phyloP scores from a whole-genome alignment of 2,113 vertebrate species.

The Hemiscyllium ocellatum region DNA sequence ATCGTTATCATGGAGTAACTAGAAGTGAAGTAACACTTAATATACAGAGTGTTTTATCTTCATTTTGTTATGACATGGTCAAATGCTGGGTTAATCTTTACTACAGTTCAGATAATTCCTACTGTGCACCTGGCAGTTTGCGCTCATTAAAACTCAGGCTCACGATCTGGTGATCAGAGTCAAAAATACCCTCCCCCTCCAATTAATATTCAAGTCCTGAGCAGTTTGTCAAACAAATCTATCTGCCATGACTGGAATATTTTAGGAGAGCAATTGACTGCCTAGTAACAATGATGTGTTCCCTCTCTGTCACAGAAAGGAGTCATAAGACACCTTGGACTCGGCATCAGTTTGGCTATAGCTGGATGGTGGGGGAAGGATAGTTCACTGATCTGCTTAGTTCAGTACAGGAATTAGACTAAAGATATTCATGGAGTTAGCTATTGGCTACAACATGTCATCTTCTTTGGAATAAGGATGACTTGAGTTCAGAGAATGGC shows the following conservation, averaged over 20 bases:
- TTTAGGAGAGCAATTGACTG: not conserved
- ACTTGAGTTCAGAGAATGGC: not conserved
- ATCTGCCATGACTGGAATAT: not conserved
- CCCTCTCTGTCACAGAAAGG: not conserved
- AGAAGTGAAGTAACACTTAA: conserved; percentile 22
- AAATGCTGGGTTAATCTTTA: conserved; percentile 31
- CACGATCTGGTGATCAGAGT: not conserved
- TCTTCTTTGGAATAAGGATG: not conserved
- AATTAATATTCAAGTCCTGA: conserved; percentile 9
- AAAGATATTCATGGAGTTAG: not conserved
- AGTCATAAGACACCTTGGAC: not conserved
- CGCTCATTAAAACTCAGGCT: conserved; percentile 5
- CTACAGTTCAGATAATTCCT: conserved; percentile 1
- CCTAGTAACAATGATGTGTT: not conserved
- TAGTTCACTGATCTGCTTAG: not conserved
- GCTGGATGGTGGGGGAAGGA: not conserved
- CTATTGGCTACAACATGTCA: not conserved
- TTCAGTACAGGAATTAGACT: not conserved
- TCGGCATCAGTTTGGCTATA: not conserved
- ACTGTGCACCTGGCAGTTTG: not conserved
- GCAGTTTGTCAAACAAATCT: not conserved
- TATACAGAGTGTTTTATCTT: not conserved
- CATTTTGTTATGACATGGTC: conserved; percentile 16
- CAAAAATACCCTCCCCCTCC: not conserved
- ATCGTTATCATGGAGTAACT: not conserved